phyloP scores from a whole-genome alignment of 1,140 invertebrate species.

The Zaprionus vittiger region DNA sequence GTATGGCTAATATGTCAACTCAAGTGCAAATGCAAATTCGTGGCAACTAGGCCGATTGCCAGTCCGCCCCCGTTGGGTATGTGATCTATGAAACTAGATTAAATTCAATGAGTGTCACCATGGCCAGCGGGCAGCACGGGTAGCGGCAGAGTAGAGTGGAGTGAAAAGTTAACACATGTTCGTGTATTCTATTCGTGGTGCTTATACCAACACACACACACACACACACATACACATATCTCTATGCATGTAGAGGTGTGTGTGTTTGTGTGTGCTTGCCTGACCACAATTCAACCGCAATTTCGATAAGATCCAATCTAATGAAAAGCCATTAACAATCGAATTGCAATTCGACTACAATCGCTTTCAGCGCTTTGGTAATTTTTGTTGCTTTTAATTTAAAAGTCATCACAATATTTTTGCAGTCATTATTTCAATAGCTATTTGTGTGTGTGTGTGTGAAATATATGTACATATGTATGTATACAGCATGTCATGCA shows the following conservation, averaged over 20 bases:
- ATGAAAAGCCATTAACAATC: constrained; percentile 37
- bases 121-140: not conserved
- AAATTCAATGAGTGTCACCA: not conserved
- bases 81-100: not conserved
- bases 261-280: not conserved
- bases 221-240: not conserved
- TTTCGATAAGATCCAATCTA: constrained; percentile 36
- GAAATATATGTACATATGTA: not conserved
- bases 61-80: not conserved
- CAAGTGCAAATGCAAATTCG: constrained; percentile 30
- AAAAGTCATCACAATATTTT: constrained; percentile 78
- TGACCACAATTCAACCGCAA: constrained; percentile 20
- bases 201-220: not conserved
- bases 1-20: constrained; percentile 57
- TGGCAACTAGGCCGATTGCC: not conserved
- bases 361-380: constrained; percentile 30
- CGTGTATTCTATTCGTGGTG: not conserved
- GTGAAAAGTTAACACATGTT: constrained; percentile 9
- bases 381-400: constrained; percentile 70
- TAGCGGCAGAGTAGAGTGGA: not conserved
- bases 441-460: not conserved
- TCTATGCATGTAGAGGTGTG: not conserved
- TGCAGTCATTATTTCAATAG: constrained; percentile 42
- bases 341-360: constrained; percentile 1
- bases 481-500: not conserved